Evolutionary conservation across 2,113 vertebrate species (phyloP).

Genomic region (Emydura subglobosa): DNA sequence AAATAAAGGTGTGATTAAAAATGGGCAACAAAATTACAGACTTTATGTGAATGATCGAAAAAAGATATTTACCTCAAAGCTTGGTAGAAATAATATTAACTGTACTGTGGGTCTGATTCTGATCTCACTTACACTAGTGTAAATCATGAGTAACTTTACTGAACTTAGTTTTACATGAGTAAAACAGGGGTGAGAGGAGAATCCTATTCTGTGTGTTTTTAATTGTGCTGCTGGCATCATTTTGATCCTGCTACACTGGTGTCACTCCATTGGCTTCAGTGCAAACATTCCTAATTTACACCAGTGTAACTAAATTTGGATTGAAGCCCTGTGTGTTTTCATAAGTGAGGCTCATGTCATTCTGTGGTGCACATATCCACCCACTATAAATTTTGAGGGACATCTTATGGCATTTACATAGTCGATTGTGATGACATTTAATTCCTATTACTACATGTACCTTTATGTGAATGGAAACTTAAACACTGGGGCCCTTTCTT

Average conservation of each 20-base stretch:
- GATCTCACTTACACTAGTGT: neutral
- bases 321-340: neutral
- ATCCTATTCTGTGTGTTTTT: accelerated
- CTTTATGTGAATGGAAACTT: neutral
- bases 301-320: neutral
- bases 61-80: neutral
- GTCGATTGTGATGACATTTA: neutral
- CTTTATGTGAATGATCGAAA: neutral
- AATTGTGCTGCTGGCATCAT: too few relatives aligned
- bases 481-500: neutral
- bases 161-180: neutral
- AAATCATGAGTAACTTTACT: neutral
- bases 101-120: neutral
- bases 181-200: neutral
- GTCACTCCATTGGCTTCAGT: neutral
- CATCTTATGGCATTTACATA: neutral
- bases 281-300: neutral
- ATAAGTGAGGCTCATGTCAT: neutral
- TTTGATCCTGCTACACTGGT: neutral
- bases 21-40: neutral
- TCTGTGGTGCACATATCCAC: neutral
- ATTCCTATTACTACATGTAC: neutral
- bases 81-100: neutral
- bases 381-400: neutral
- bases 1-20: neutral